Conservation (phyloP, 1,140 invertebrate species). For the Solenopsis fugax region DNA sequence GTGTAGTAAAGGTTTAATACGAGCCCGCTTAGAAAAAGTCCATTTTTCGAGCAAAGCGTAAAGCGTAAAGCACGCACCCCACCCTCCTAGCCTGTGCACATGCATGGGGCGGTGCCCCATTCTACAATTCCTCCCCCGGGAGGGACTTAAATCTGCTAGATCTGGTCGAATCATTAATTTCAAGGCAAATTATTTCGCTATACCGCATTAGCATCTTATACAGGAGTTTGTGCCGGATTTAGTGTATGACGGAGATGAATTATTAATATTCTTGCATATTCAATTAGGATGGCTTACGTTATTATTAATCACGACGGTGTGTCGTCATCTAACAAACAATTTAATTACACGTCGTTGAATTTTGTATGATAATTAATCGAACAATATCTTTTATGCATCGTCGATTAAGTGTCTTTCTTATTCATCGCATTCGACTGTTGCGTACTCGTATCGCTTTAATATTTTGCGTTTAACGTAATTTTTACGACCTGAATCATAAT, state of each 20-base stretch:
- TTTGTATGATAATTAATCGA: constrained; percentile 15
- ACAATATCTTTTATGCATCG: background rate
- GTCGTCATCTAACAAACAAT: background rate
- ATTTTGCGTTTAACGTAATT: constrained; percentile 33
- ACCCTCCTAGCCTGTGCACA: too few relatives aligned
- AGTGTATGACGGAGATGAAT: constrained; percentile 5
- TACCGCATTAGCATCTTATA: constrained; percentile 27
- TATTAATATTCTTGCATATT: constrained; percentile 34
- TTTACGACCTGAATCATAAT: constrained; percentile 41
- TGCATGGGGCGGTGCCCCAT: too few relatives aligned
- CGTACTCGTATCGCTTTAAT: constrained; percentile 48
- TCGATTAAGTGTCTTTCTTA: background rate
- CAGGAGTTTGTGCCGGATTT: constrained; percentile 17
- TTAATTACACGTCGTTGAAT: constrained; percentile 15
- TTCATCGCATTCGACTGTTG: background rate
- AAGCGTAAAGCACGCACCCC: background rate
- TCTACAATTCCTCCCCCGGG: background rate
- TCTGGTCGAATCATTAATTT: constrained; percentile 52
- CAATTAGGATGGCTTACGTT: background rate
- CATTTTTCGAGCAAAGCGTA: constrained; percentile 17
- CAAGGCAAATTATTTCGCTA: constrained; percentile 40
- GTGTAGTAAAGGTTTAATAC: constrained; percentile 60
- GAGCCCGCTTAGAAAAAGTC: constrained; percentile 47
- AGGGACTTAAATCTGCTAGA: constrained; percentile 26
- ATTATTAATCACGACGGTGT: constrained; percentile 17